These are phyloP conservation scores for Oscheius sp. DNA, from an alignment of 2,888 invertebrate species.

Conservation along the genomic window DNA sequence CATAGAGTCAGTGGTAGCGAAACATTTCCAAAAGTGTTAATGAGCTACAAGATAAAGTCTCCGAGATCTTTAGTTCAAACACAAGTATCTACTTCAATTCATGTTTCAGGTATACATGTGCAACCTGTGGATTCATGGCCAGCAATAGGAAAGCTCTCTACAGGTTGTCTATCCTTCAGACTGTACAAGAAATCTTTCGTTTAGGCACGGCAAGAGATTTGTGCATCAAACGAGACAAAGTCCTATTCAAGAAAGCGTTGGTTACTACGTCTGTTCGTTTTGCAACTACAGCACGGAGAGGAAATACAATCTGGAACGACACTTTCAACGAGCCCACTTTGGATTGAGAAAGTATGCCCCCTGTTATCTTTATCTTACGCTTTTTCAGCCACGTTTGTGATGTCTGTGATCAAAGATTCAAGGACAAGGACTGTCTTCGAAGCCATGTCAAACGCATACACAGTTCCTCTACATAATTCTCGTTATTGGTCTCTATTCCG, in stretches of 20 bases:
- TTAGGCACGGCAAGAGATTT: conserved; percentile 23
- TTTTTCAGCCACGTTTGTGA: conserved; percentile 31
- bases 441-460: conserved; percentile 30
- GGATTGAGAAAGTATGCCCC: conserved; percentile 30
- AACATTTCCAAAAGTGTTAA: too few relatives aligned
- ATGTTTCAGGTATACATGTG: conserved; percentile 6
- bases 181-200: not conserved
- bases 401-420: conserved; percentile 21
- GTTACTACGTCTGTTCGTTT: conserved; percentile 8
- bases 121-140: conserved; percentile 28
- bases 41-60: too few relatives aligned
- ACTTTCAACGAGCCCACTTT: conserved; percentile 36
- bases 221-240: conserved; percentile 10
- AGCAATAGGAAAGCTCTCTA: conserved; percentile 38
- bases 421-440: conserved; percentile 32
- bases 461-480: not conserved
- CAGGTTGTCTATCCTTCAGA: conserved; percentile 21
- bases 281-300: conserved; percentile 16
- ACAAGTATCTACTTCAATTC: too few relatives aligned
- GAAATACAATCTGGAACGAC: conserved; percentile 35
- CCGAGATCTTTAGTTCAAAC: too few relatives aligned
- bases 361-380: not conserved
- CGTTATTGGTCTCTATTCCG: not conserved
- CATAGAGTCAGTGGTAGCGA: too few relatives aligned
- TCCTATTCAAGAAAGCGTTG: not conserved